phyloP scores from a whole-genome alignment of 2,113 vertebrate genomes.

The Catharus fuscescens region DNA sequence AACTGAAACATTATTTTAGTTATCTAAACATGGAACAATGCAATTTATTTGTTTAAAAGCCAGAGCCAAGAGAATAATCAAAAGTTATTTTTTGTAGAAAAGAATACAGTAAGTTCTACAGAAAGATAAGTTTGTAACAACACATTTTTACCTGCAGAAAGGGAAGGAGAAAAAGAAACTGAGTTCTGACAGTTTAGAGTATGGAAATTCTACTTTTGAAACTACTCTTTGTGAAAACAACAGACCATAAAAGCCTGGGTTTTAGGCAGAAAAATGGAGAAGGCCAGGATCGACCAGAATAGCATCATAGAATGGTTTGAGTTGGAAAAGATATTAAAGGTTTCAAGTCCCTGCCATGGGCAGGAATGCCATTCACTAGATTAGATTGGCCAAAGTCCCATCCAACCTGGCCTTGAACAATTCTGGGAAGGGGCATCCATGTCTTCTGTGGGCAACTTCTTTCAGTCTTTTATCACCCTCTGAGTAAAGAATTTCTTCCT shows the following conservation, averaged over 20 bases:
- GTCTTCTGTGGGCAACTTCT: background rate
- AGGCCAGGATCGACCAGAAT: background rate
- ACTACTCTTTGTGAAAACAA: background rate
- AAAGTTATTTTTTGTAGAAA: background rate
- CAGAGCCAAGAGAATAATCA: background rate
- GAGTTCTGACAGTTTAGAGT: background rate
- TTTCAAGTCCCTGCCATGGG: background rate
- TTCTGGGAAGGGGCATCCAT: background rate
- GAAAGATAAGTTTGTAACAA: background rate
- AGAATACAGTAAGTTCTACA: background rate
- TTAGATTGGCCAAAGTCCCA: background rate
- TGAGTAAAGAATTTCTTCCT: background rate
- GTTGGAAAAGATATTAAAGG: background rate
- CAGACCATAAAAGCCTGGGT: background rate
- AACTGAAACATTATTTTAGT: background rate
- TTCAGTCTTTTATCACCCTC: background rate
- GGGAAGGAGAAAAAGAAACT: background rate
- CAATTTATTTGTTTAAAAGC: background rate
- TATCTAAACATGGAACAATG: background rate
- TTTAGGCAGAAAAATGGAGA: background rate
- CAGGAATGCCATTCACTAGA: background rate
- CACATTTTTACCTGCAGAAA: background rate
- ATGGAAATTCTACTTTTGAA: background rate
- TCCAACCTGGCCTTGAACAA: background rate
- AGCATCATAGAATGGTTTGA: background rate